Evolutionary conservation across 2,113 vertebrate species (phyloP).

Genomic region (Eretmodus cyanostictus): DNA sequence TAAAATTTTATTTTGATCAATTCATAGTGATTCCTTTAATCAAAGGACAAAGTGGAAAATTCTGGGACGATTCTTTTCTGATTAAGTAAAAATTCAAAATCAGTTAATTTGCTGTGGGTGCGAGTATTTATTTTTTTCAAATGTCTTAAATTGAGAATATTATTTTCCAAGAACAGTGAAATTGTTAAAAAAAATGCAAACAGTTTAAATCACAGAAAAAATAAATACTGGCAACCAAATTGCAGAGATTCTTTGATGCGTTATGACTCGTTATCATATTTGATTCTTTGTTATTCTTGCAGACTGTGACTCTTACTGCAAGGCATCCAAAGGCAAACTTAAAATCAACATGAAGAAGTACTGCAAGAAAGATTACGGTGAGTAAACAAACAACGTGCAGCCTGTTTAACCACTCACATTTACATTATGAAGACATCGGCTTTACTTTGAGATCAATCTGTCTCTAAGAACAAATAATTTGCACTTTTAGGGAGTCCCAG

Average conservation of each 20-base stretch:
- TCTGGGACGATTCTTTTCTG: neutral
- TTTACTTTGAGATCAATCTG: neutral
- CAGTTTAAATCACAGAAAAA: neutral
- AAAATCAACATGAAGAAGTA: slow-evolving; percentile 99
- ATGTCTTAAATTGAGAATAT: neutral
- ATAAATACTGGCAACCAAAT: neutral
- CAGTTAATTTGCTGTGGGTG: neutral
- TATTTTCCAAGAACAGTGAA: neutral
- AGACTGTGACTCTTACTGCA: slow-evolving; percentile 98
- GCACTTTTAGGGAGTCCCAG: neutral
- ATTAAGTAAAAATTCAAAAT: neutral
- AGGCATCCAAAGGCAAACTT: slow-evolving; percentile 96
- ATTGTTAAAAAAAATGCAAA: neutral
- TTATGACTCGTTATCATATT: neutral
- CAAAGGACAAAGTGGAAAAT: neutral
- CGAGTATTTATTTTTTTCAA: neutral
- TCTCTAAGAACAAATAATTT: neutral
- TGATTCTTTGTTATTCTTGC: neutral
- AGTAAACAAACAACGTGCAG: slow-evolving; percentile 49
- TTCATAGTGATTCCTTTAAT: neutral
- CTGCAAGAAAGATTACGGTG: slow-evolving; percentile 98
- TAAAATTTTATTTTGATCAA: neutral
- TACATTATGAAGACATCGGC: neutral
- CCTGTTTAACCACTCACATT: neutral
- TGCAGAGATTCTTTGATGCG: neutral